These are phyloP conservation scores for Epizoanthus rinbou DNA, from an alignment of 92 coral and sea anemone species.

Conservation along the genomic window DNA sequence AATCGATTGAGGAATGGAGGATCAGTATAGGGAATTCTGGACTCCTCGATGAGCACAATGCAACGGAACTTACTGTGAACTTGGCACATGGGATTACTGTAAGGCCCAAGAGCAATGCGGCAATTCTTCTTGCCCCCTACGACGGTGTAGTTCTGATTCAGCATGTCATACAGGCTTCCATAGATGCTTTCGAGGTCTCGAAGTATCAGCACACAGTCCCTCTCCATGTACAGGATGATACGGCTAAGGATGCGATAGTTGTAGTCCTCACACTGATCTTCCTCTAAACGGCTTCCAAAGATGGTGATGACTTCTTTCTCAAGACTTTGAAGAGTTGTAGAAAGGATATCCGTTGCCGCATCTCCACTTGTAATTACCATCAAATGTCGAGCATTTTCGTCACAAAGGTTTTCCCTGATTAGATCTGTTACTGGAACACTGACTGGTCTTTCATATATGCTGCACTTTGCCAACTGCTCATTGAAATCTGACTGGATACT, in stretches of 20 bases:
- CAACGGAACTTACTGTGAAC: constrained; percentile 62
- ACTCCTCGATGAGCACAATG: constrained; percentile 57
- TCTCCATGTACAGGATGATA: constrained; percentile 60
- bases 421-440: constrained; percentile 29
- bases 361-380: constrained; percentile 69
- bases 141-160: constrained; percentile 62
- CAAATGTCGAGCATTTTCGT: constrained; percentile 55
- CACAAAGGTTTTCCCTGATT: constrained; percentile 44
- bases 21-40: constrained; percentile 60
- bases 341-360: constrained; percentile 53
- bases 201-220: constrained; percentile 58
- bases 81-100: constrained; percentile 67
- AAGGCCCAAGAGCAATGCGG: constrained; percentile 64
- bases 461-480: constrained; percentile 5
- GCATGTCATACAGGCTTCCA: constrained; percentile 67
- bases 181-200: constrained; percentile 62
- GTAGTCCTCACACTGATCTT: constrained; percentile 62
- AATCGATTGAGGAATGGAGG: constrained; percentile 72
- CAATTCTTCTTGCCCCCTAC: constrained; percentile 59
- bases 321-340: constrained; percentile 29
- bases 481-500: neutral
- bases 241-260: constrained; percentile 61
- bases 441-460: neutral
- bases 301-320: constrained; percentile 53
- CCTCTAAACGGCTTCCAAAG: constrained; percentile 59